Percentiles rank a stretch among this genome's conserved stretches.
These are phyloP conservation scores for Myotis brandtii DNA, from an alignment of 2,113 vertebrate genomes.

Conservation along the genomic window DNA sequence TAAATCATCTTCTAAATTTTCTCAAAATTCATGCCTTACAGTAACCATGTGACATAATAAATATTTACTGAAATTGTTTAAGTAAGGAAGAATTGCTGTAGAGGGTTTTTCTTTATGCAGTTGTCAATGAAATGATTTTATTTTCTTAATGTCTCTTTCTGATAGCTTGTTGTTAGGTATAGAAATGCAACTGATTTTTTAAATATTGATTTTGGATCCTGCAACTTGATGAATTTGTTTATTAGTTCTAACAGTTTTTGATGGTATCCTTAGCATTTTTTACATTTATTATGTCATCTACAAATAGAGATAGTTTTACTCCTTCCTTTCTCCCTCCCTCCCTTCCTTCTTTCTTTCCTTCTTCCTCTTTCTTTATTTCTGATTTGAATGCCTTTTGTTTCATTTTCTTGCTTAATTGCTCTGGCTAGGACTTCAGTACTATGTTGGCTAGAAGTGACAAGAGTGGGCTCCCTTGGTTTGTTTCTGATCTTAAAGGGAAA, in stretches of 20 bases:
- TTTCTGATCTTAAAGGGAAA: neutral
- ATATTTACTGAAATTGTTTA: conserved; percentile 16
- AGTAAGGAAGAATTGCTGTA: neutral
- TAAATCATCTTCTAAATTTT: neutral
- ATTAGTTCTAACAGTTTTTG: neutral
- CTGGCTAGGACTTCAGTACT: neutral
- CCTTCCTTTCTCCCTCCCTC: neutral
- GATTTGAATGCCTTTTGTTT: neutral
- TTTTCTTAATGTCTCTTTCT: neutral
- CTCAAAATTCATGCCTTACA: neutral
- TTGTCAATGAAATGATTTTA: neutral
- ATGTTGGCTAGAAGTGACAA: neutral
- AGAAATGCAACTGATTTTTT: neutral
- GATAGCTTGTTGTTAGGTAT: neutral
- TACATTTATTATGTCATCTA: neutral
- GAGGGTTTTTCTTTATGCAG: neutral
- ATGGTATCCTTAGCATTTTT: neutral
- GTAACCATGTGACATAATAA: neutral
- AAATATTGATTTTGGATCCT: neutral
- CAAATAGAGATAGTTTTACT: neutral
- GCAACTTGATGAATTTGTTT: neutral
- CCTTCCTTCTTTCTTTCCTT: too few relatives aligned
- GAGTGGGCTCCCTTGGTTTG: neutral
- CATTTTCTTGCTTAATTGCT: neutral
- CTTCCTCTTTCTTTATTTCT: neutral